Evolutionary conservation across 2,797 vertebrate genomes (phyloP).

Genomic region (Avahi laniger): DNA sequence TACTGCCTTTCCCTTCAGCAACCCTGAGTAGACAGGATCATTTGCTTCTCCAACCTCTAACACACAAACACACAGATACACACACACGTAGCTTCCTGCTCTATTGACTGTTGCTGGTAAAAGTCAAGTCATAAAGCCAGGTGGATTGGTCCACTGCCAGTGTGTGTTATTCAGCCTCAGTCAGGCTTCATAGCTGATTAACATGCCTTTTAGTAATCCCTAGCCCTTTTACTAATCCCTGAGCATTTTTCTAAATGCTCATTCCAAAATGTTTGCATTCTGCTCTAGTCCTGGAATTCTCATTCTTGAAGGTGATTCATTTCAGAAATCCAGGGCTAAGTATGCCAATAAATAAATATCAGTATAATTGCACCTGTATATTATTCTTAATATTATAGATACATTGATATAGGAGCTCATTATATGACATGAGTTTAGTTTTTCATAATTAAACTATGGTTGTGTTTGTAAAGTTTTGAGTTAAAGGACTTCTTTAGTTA

Average conservation of each 20-base stretch:
- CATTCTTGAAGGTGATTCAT: background rate
- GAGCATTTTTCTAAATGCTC: background rate
- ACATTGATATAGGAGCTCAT: background rate
- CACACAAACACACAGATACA: background rate
- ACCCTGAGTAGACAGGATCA: background rate
- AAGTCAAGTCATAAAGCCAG: conserved; percentile 21
- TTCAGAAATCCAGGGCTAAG: background rate
- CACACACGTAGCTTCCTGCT: background rate
- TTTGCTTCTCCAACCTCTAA: conserved; percentile 10
- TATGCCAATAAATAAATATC: background rate
- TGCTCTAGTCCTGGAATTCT: background rate
- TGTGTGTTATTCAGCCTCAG: background rate
- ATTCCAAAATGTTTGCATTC: background rate
- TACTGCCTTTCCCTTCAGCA: conserved; percentile 27
- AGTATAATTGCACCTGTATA: background rate
- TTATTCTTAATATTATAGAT: background rate
- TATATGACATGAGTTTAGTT: background rate
- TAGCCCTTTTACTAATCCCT: background rate
- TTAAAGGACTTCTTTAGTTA: background rate
- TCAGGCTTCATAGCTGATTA: background rate
- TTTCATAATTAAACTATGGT: background rate
- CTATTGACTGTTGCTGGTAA: background rate
- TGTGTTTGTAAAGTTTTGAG: background rate
- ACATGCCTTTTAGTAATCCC: background rate
- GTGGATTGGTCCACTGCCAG: background rate